These are phyloP conservation scores for Propithecus deckenii DNA, from an alignment of 2,797 vertebrate species.

Conservation along the genomic window DNA sequence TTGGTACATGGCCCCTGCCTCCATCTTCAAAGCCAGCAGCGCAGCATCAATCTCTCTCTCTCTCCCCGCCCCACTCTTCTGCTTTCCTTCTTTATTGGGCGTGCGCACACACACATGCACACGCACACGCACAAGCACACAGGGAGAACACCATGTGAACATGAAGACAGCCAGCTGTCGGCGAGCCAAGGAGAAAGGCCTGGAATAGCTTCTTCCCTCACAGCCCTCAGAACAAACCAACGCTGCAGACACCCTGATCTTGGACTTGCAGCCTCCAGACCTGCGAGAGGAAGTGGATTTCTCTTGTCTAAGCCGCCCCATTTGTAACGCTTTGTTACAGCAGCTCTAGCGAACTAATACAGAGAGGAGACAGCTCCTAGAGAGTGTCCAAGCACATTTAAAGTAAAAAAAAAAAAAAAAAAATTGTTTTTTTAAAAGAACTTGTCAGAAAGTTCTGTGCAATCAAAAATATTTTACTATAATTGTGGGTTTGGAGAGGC, in stretches of 20 bases:
- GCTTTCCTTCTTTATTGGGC: not conserved
- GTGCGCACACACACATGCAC: too few species aligned
- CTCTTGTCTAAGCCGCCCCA: not conserved
- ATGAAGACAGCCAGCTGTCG: not conserved
- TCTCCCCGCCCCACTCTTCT: not conserved
- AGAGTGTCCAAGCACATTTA: accelerated
- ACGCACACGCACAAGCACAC: too few species aligned
- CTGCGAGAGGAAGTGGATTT: not conserved
- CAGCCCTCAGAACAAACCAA: not conserved
- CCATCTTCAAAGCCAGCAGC: not conserved
- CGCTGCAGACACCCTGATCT: too few species aligned
- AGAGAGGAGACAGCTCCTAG: not conserved
- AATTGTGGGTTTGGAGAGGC: not conserved
- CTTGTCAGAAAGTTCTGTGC: not conserved
- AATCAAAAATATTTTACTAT: not conserved
- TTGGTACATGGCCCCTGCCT: too few species aligned
- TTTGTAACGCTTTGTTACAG: accelerated
- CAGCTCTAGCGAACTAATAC: not conserved
- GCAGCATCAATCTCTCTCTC: too few species aligned
- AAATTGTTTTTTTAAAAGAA: not conserved
- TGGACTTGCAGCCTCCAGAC: not conserved
- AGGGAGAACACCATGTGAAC: accelerated
- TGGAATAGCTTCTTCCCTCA: not conserved
- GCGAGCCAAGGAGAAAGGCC: not conserved
- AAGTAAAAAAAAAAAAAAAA: not conserved